phyloP scores from a whole-genome alignment of 2,113 vertebrate species.

The Grantiella picta region DNA sequence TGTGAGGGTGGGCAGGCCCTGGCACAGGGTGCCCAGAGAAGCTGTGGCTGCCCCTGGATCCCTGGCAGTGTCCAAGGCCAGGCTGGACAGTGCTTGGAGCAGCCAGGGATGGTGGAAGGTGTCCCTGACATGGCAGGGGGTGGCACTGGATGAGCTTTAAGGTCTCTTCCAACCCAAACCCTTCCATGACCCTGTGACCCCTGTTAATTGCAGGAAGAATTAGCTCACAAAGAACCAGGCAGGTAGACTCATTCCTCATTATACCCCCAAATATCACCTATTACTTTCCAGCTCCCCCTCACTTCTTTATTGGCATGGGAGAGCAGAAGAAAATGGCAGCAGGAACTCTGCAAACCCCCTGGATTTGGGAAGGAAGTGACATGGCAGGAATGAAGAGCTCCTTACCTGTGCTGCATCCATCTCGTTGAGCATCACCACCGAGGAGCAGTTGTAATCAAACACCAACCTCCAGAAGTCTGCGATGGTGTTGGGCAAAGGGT shows the following conservation, averaged over 20 bases:
- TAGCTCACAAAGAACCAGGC: not conserved
- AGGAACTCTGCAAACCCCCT: not conserved
- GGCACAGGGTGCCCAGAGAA: not conserved
- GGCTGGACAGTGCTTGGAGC: fast-evolving
- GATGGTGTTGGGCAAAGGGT: constrained; percentile 94
- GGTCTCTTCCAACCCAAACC: not conserved
- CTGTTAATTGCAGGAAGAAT: not conserved
- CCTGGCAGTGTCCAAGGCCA: not conserved
- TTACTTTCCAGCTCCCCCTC: not conserved
- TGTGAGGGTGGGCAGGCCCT: not conserved
- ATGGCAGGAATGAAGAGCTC: not conserved
- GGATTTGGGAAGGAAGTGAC: not conserved
- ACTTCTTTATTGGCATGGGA: not conserved
- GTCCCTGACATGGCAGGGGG: not conserved
- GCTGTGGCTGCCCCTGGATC: not conserved
- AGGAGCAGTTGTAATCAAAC: constrained; percentile 98
- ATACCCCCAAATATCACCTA: not conserved
- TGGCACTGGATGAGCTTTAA: not conserved
- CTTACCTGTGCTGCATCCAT: constrained; percentile 93
- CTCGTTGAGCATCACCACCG: constrained; percentile 96
- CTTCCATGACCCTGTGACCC: not conserved
- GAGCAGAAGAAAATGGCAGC: not conserved
- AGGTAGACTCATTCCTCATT: not conserved
- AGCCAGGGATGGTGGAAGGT: fast-evolving
- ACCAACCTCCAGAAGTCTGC: constrained; percentile 98